phyloP scores from a whole-genome alignment of 23 tunicate species.

The Phallusia fumigata region DNA sequence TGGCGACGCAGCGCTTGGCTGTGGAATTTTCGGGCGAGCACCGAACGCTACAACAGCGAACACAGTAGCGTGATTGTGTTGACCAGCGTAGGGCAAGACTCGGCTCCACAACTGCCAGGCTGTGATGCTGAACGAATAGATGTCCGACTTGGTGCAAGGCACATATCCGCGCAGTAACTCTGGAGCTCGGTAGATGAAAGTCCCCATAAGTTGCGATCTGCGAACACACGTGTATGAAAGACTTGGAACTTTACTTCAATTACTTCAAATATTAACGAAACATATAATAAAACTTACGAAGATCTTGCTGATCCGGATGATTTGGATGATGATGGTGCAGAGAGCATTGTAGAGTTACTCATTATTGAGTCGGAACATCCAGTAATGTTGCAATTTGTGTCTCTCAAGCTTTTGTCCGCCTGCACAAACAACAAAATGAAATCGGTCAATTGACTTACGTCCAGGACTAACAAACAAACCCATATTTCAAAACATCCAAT shows the following conservation, averaged over 20 bases:
- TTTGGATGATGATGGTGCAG: conserved; percentile 7
- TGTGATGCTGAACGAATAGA: conserved; percentile 79
- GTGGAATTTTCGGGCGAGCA: conserved; percentile 50
- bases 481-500: too few relatives aligned
- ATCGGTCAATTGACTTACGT: not conserved
- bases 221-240: not conserved
- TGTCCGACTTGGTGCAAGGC: conserved; percentile 62
- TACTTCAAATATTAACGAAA: not conserved
- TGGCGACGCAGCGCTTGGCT: not conserved
- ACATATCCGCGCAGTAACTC: conserved; percentile 60
- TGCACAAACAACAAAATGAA: not conserved
- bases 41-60: conserved; percentile 67
- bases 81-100: conserved; percentile 51
- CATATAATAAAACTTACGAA: not conserved
- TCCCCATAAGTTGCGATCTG: conserved; percentile 74
- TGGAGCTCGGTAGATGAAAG: conserved; percentile 86
- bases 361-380: conserved; percentile 10
- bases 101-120: conserved; percentile 93
- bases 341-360: conserved; percentile 11
- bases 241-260: too few relatives aligned
- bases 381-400: conserved; percentile 5
- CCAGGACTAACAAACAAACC: not conserved
- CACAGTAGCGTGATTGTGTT: conserved; percentile 78
- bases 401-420: not conserved
- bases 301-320: conserved; percentile 19